A percentile compares a stretch with the other conserved stretches of the same genome.
These are phyloP conservation scores for Sphinx pinastri DNA, from an alignment of 2,888 invertebrate genomes.

Conservation along the genomic window DNA sequence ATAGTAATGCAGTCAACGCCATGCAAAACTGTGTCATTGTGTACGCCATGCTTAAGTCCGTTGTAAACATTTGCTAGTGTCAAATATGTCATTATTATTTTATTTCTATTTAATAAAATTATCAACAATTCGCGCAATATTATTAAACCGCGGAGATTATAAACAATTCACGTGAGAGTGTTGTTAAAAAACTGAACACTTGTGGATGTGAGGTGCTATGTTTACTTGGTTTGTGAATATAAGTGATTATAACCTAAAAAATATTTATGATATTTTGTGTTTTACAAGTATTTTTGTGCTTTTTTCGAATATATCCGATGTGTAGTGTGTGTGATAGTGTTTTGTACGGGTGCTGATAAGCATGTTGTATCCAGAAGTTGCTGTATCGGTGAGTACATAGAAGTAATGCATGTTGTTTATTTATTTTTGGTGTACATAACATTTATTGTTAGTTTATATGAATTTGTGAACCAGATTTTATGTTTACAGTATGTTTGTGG, in stretches of 20 bases:
- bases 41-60: slow-evolving; percentile 30
- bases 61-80: slow-evolving; percentile 27
- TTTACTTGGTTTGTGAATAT: not conserved
- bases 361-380: not conserved
- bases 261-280: not conserved
- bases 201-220: not conserved
- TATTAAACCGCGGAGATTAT: not conserved
- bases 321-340: slow-evolving; percentile 1
- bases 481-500: not conserved
- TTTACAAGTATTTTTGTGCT: slow-evolving; percentile 8
- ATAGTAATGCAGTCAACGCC: too few species aligned
- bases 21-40: not conserved
- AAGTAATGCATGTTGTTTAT: not conserved
- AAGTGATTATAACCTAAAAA: slow-evolving; percentile 38
- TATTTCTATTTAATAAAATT: not conserved
- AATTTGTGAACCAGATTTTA: slow-evolving; percentile 23
- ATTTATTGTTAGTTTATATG: not conserved
- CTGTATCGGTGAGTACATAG: slow-evolving; percentile 20
- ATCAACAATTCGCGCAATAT: not conserved
- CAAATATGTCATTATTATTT: slow-evolving; percentile 24
- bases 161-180: not conserved
- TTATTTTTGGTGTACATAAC: not conserved
- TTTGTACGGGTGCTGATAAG: not conserved
- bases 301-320: not conserved
- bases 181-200: not conserved